A percentile compares a stretch with the other conserved stretches of the same genome.
Conservation (phyloP, 37 sponge, comb jelly and placozoan species). For the Dysidea cf. avara region DNA sequence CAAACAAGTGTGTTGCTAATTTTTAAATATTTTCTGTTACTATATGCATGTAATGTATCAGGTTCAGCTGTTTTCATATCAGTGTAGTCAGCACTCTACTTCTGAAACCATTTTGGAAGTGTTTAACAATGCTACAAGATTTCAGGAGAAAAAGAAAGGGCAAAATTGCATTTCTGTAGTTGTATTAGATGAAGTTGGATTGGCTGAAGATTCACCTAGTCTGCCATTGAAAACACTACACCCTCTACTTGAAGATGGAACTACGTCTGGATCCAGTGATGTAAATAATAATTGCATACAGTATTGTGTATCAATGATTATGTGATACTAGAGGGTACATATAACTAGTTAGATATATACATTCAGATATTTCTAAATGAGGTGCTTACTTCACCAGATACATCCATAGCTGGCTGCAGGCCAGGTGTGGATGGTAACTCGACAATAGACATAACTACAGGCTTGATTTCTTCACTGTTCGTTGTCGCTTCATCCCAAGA, state of each 20-base stretch:
- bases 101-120: constrained; percentile 38
- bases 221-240: constrained; percentile 74
- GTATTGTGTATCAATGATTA: no score
- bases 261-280: neutral
- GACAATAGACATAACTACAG: no score
- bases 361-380: no score
- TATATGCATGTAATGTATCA: neutral
- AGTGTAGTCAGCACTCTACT: constrained; percentile 50
- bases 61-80: constrained; percentile 48
- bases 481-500: no score
- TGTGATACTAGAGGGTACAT: no score
- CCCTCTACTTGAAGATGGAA: constrained; percentile 68
- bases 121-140: constrained; percentile 20
- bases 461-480: no score
- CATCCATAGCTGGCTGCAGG: no score
- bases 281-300: no score
- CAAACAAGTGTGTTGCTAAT: constrained; percentile 54
- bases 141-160: constrained; percentile 18
- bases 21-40: no score
- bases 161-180: constrained; percentile 39
- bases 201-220: constrained; percentile 77
- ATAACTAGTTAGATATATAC: no score
- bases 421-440: no score
- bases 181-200: constrained; percentile 75
- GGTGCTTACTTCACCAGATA: no score